A percentile compares a stretch with the other conserved stretches of the same genome.
These are phyloP conservation scores for Cryptoblepharus egeriae DNA, from an alignment of 2,797 vertebrate species.

Conservation along the genomic window DNA sequence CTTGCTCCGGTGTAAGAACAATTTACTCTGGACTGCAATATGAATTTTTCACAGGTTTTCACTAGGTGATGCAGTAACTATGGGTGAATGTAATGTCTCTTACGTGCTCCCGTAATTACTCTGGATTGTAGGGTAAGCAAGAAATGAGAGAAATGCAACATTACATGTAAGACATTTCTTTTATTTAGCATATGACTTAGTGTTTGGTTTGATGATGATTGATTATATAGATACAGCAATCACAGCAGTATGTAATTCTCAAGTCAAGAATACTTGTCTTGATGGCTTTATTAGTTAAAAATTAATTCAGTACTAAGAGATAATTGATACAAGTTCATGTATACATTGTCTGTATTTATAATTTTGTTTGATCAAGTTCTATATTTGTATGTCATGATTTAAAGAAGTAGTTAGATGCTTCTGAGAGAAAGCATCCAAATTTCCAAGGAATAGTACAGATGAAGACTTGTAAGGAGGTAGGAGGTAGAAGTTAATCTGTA, in stretches of 20 bases:
- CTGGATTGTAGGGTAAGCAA: background rate
- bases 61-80: too few relatives aligned
- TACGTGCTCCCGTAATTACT: too few relatives aligned
- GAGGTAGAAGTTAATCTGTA: too few relatives aligned
- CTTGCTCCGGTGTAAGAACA: too few relatives aligned
- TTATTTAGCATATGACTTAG: slow-evolving; percentile 19
- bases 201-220: slow-evolving; percentile 45
- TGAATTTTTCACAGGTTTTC: too few relatives aligned
- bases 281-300: background rate
- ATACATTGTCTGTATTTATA: background rate
- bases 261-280: slow-evolving; percentile 5
- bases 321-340: background rate
- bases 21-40: too few relatives aligned
- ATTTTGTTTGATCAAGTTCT: background rate
- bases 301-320: background rate
- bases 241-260: slow-evolving; percentile 14
- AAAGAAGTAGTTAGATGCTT: background rate
- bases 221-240: background rate
- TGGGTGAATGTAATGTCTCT: too few relatives aligned
- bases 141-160: background rate
- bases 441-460: background rate
- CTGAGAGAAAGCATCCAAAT: background rate
- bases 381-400: background rate
- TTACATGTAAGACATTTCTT: background rate
- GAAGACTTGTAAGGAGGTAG: background rate